Evolutionary conservation across 2,888 invertebrate species (phyloP).

Genomic region (Lysandra coridon): DNA sequence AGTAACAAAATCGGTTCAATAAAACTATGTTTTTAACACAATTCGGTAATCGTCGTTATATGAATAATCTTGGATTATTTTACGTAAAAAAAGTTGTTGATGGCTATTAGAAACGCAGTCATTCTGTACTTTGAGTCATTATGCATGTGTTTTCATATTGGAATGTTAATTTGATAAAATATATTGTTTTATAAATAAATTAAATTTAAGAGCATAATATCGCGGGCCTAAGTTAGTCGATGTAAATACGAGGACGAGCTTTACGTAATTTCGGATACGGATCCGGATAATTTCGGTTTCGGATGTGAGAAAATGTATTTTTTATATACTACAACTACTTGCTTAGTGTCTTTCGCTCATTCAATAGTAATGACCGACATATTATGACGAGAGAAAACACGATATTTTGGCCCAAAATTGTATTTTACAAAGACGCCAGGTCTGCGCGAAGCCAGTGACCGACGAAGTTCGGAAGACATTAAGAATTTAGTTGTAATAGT

Average conservation of each 20-base stretch:
- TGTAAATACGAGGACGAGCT: slow-evolving; percentile 28
- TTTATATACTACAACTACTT: slow-evolving; percentile 12
- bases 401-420: too few relatives aligned
- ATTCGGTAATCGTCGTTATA: too few relatives aligned
- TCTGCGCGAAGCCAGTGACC: too few relatives aligned
- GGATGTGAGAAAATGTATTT: slow-evolving; percentile 17
- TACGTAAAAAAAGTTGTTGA: too few relatives aligned
- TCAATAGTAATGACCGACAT: not conserved
- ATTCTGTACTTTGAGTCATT: not conserved
- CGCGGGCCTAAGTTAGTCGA: slow-evolving; percentile 20
- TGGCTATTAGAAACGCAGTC: too few relatives aligned
- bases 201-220: slow-evolving; percentile 1
- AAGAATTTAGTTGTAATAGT: not conserved
- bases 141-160: not conserved
- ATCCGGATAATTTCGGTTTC: not conserved
- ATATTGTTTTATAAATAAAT: not conserved
- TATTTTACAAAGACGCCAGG: too few relatives aligned
- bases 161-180: not conserved
- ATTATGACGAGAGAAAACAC: too few relatives aligned
- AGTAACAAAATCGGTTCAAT: not conserved
- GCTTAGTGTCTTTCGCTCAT: not conserved
- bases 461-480: not conserved
- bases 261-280: slow-evolving; percentile 14
- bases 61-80: too few relatives aligned
- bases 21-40: not conserved